Conservation (phyloP, 2,888 invertebrate species). For the Agrochola lota region DNA sequence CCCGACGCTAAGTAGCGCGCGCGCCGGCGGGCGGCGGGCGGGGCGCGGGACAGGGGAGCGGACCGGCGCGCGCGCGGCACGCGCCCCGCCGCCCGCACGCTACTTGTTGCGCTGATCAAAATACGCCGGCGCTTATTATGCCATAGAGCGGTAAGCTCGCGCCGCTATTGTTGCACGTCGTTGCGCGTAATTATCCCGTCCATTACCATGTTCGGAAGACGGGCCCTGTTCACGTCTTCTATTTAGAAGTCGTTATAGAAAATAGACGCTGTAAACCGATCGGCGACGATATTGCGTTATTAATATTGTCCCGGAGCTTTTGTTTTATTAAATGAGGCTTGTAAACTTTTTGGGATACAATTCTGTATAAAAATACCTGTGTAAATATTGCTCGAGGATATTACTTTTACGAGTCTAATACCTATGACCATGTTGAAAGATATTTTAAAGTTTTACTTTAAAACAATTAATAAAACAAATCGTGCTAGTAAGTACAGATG, state of each 20-base stretch:
- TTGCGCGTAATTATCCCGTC: constrained; percentile 90
- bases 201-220: constrained; percentile 89
- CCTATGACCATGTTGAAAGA: not conserved
- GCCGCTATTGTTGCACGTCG: constrained; percentile 90
- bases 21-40: constrained; percentile 77
- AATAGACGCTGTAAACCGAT: constrained; percentile 85
- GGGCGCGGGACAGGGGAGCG: constrained; percentile 78
- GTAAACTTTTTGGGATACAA: constrained; percentile 71
- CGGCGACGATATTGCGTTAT: constrained; percentile 83
- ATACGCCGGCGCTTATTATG: constrained; percentile 89
- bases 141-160: constrained; percentile 88
- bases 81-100: constrained; percentile 78
- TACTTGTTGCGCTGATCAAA: constrained; percentile 88
- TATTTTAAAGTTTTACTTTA: not conserved
- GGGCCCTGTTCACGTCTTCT: constrained; percentile 84
- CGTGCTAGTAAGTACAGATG: constrained; percentile 2
- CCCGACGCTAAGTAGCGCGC: constrained; percentile 91
- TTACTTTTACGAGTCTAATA: constrained; percentile 31
- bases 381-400: constrained; percentile 29
- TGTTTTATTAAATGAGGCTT: constrained; percentile 77
- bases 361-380: constrained; percentile 53
- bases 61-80: constrained; percentile 86
- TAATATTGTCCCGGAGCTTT: constrained; percentile 78
- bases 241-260: constrained; percentile 87
- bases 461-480: constrained; percentile 3